Percentiles rank a stretch among this genome's conserved stretches.
phyloP scores from a whole-genome alignment of 53 echinoderm and acorn worm species.

The Stichopus horrens region DNA sequence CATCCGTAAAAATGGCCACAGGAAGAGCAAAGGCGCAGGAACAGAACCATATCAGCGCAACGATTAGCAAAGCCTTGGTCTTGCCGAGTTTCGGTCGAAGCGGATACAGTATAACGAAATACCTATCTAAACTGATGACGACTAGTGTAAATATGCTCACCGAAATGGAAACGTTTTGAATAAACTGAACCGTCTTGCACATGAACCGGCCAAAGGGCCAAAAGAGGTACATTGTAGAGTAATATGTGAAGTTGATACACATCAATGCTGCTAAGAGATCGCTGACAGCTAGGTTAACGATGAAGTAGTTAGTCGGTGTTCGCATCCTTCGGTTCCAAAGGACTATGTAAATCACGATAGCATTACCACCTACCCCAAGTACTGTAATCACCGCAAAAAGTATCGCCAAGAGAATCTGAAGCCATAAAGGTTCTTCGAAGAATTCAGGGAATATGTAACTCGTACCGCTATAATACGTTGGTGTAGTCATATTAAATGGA shows the following conservation, averaged over 20 bases:
- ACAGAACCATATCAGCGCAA: conserved; percentile 73
- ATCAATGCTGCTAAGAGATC: conserved; percentile 88
- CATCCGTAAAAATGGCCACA: conserved; percentile 63
- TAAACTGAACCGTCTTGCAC: conserved; percentile 81
- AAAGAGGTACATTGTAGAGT: conserved; percentile 72
- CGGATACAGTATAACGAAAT: conserved; percentile 89
- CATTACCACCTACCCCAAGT: conserved; percentile 83
- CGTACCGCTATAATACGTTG: not conserved
- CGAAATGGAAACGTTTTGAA: conserved; percentile 89
- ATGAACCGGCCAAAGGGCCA: conserved; percentile 90
- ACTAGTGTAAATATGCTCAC: conserved; percentile 96
- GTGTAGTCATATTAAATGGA: not conserved
- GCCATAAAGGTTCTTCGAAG: conserved; percentile 83
- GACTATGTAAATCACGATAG: conserved; percentile 91
- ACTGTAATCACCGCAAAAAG: conserved; percentile 77
- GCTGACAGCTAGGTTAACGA: conserved; percentile 89
- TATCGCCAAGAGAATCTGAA: conserved; percentile 61
- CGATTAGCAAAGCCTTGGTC: conserved; percentile 65
- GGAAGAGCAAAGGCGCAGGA: conserved; percentile 75
- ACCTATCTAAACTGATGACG: conserved; percentile 89
- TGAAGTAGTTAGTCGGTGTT: conserved; percentile 95
- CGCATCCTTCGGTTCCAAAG: conserved; percentile 90
- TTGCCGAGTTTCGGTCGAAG: conserved; percentile 75
- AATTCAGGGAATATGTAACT: conserved; percentile 6
- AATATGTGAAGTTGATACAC: conserved; percentile 93